Conservation (phyloP, 2,888 invertebrate genomes). For the Unio delphinus region DNA sequence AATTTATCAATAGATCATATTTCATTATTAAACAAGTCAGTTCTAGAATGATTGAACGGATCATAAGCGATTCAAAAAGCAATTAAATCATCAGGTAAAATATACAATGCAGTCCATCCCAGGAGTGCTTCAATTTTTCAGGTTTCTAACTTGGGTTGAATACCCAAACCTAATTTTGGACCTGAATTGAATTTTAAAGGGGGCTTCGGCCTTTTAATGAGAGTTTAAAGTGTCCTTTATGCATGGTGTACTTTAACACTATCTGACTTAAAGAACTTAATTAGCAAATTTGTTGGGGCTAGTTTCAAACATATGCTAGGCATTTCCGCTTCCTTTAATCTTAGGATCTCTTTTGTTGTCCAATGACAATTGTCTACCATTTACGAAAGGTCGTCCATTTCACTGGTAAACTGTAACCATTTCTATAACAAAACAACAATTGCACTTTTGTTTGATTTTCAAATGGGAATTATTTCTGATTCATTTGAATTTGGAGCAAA, state of each 20-base stretch:
- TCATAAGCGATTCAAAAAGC: slow-evolving; percentile 11
- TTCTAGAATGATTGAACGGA: slow-evolving; percentile 4
- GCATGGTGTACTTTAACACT: slow-evolving; percentile 2
- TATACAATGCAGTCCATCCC: slow-evolving; percentile 19
- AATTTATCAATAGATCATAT: slow-evolving; percentile 18
- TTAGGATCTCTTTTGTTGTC: slow-evolving; percentile 7
- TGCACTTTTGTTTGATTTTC: slow-evolving; percentile 40
- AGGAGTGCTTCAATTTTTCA: slow-evolving; percentile 16
- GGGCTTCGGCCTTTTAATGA: slow-evolving; percentile 11
- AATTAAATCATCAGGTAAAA: slow-evolving; percentile 27
- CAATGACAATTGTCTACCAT: not conserved
- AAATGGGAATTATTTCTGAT: slow-evolving; percentile 36
- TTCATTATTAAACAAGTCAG: slow-evolving; percentile 5
- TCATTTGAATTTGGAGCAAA: slow-evolving; percentile 37
- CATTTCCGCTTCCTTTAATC: slow-evolving; percentile 25
- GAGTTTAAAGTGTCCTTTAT: slow-evolving; percentile 10
- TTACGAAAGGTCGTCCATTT: slow-evolving; percentile 17
- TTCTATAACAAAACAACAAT: slow-evolving; percentile 30
- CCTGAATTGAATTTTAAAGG: slow-evolving; percentile 14
- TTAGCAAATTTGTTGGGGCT: slow-evolving; percentile 11
- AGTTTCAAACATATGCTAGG: slow-evolving; percentile 31
- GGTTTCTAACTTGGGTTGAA: slow-evolving; percentile 14
- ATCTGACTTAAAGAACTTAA: slow-evolving; percentile 14
- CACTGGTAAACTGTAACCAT: slow-evolving; percentile 27
- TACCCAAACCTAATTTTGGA: slow-evolving; percentile 19